A percentile compares a stretch with the other conserved stretches of the same genome.
phyloP scores from a whole-genome alignment of 2,113 vertebrate genomes.

The Mirounga angustirostris region DNA sequence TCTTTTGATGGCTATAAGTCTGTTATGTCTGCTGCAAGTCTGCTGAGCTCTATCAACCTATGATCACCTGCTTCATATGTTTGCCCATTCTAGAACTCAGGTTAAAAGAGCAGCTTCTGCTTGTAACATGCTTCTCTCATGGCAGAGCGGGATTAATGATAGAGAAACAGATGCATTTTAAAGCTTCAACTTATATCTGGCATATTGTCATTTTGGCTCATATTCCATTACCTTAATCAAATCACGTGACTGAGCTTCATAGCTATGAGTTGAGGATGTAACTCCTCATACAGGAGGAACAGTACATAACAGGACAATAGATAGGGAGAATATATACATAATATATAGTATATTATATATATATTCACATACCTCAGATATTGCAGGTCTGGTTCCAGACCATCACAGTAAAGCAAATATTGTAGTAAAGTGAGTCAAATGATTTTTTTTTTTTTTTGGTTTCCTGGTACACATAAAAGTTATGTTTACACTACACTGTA shows the following conservation, averaged over 20 bases:
- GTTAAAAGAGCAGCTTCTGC: neutral
- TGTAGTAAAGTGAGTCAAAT: neutral
- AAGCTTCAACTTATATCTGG: neutral
- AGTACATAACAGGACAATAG: neutral
- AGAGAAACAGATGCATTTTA: neutral
- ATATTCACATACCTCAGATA: neutral
- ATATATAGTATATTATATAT: neutral
- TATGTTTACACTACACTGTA: neutral
- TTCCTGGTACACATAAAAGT: neutral
- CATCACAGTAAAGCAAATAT: neutral
- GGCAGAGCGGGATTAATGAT: neutral
- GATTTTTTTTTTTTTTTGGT: neutral
- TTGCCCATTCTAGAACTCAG: neutral
- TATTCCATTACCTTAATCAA: neutral
- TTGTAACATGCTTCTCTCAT: neutral
- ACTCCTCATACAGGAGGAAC: neutral
- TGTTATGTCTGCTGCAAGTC: neutral
- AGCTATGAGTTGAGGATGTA: neutral
- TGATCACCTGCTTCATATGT: neutral
- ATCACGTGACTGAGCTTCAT: neutral
- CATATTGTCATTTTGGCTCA: neutral
- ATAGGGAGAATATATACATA: no score
- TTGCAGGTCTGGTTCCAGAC: neutral
- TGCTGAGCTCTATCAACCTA: neutral
- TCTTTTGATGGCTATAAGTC: neutral